Evolutionary conservation across 1,140 invertebrate genomes (phyloP).

Genomic region (Vanessa atalanta): DNA sequence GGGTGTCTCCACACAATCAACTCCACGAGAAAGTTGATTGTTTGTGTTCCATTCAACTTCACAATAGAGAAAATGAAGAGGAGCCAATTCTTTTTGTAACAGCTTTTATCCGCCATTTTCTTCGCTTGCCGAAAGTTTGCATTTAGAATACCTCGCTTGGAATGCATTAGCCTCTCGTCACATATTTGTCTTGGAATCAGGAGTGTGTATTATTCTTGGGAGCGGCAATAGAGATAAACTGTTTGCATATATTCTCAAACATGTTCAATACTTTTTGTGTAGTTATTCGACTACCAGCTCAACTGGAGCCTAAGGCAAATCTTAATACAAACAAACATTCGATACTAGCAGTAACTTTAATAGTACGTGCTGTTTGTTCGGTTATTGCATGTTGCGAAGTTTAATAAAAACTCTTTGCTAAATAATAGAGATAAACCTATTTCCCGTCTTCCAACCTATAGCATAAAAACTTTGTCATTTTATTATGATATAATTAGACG

Average conservation of each 20-base stretch:
- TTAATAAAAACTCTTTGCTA: too few relatives aligned
- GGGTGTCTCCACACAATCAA: conserved; percentile 78
- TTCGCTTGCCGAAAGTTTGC: conserved; percentile 74
- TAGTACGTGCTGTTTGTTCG: neutral
- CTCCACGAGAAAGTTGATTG: conserved; percentile 75
- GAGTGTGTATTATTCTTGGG: conserved; percentile 52
- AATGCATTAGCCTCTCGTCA: conserved; percentile 69
- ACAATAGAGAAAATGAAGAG: conserved; percentile 79
- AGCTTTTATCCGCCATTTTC: conserved; percentile 72
- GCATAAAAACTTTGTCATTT: too few relatives aligned
- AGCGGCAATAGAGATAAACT: conserved; percentile 63
- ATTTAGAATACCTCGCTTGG: conserved; percentile 59
- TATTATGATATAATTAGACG: too few relatives aligned
- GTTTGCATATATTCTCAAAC: conserved; percentile 55
- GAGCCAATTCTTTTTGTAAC: conserved; percentile 75
- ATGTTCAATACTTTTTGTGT: conserved; percentile 47
- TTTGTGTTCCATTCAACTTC: conserved; percentile 76
- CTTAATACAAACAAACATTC: conserved; percentile 6
- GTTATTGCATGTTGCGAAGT: neutral
- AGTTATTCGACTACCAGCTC: conserved; percentile 43
- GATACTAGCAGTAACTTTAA: neutral
- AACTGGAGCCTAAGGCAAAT: conserved; percentile 18
- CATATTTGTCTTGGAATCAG: conserved; percentile 72
- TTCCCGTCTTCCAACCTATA: too few relatives aligned
- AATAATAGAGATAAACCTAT: neutral